Base-by-base conservation (phyloP, 2,797 vertebrate species). In the Micrastur ruficollis region DNA sequence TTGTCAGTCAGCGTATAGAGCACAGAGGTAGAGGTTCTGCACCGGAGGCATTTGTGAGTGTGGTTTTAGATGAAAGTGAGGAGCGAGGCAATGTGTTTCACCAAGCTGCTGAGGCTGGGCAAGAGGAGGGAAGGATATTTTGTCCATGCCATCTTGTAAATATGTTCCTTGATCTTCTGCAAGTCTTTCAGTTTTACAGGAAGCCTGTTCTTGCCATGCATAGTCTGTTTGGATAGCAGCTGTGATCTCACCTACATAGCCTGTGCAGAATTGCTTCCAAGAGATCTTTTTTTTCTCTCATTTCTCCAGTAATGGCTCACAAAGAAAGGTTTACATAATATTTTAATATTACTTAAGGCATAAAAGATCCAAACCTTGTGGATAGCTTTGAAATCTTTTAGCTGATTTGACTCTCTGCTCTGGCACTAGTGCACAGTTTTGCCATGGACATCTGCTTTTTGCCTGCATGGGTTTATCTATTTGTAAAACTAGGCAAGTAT, bases 201-300 rank as follows among this genome's bases (percentile, higher is more conserved):
- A 93, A 91, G 22, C 53, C 31, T 88, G 55, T 72, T 93, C 92
- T 93, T 93, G 91, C 89, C 86, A 79, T 84, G 79, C 76, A 46
- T 21, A 29, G 72, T 89, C 86, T 92, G 63, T 88, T 97, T 95
- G 89, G 72, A 87, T 82, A 95, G 75, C 86, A 96, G 2, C 79
- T 94, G 94, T 95, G 84, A 95, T 95, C 94, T 97, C 96, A 96
- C 89, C 84, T 96, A 92, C 61, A 49, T 27, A 70, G 84, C 58
- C 59, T 91, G 40, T 67, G 76, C 75, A 73, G 50, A 90, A 75
- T 63, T 72, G 14, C 50, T 95, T 95, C 93, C 89, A 91, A 76
- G 81, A 63, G 53, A 83, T 70, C 14, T 70, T 80, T 93, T 75
- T 91, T 55, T 46, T 1, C 2, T 8, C 34, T 94, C 9, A 8